Conservation (phyloP, 2,797 vertebrate species). For the Coccyzus lansbergi region DNA sequence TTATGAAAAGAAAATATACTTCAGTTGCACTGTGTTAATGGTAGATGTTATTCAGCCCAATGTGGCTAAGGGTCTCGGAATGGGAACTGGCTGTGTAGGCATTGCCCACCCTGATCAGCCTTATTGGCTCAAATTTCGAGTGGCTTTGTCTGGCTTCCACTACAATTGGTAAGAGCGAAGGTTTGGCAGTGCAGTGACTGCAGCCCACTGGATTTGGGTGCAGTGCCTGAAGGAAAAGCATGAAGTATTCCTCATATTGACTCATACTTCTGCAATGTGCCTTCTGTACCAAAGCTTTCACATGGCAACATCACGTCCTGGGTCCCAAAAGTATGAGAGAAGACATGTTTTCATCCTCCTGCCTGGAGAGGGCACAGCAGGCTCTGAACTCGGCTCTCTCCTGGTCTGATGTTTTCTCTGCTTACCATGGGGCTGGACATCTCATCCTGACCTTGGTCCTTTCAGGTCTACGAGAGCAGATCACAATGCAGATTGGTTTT, state of each 20-base stretch:
- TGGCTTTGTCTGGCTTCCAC: not conserved
- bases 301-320: rapidly evolving
- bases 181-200: not conserved
- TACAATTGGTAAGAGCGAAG: rapidly evolving
- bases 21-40: rapidly evolving
- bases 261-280: not conserved
- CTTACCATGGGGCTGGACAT: rapidly evolving
- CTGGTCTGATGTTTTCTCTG: rapidly evolving
- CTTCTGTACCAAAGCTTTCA: not conserved
- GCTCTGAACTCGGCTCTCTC: rapidly evolving
- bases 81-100: not conserved
- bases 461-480: not conserved
- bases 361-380: rapidly evolving
- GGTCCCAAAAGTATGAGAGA: not conserved
- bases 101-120: not conserved
- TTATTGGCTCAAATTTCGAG: not conserved
- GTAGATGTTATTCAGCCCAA: not conserved
- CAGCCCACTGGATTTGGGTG: rapidly evolving
- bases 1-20: not conserved
- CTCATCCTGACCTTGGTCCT: not conserved
- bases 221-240: not conserved
- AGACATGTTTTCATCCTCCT: not conserved
- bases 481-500: not conserved
- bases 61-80: not conserved
- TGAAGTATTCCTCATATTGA: not conserved